Evolutionary conservation across 2,113 vertebrate genomes (phyloP), one percentile per base, ranked within the genome.

Genomic region (Anguilla japonica): DNA sequence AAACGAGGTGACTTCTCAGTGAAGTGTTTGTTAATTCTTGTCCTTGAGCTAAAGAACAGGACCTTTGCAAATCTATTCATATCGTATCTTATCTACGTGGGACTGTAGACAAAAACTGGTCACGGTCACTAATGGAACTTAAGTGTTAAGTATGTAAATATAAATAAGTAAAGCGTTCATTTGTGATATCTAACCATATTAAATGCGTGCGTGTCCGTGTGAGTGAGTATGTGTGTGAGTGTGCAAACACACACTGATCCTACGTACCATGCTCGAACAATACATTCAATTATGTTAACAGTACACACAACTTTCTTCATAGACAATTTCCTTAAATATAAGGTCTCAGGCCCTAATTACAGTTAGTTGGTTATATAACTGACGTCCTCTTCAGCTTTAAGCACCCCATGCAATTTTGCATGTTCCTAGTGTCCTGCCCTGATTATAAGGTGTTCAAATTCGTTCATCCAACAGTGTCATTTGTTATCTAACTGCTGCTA

Each of bases 101-200:
- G 22, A 13, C 71, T 34, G 71, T 34, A 29, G 8, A 34, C 34
- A 34, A 75, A 75, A 34, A 75, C 71, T n/a, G 26, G n/a, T 34
- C 18, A 67, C n/a, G n/a, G 71, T 13, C 71, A 75, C 71, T 75
- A 75, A 75, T 75, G n/a, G 71, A 75, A n/a, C n/a, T 75, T 75
- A 34, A 75, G 7, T 75, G 71, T 13, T 29, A n/a, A 34, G 71
- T 2, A n/a, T 75, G 71, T 13, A 75, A 75, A 75, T 75, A 75
- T 34, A 26, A 22, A n/a, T 34, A 75, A n/a, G 60, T 20, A 34
- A 1, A 75, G 0, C 11, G 34, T 34, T 75, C 2, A 75, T 34
- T 75, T 75, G 71, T 29, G 11, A 34, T 75, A 9, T 75, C 60
- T 67, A 67, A 67, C 60, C 0, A 67, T 60, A 60, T 60, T 20